Evolutionary conservation across 1,140 invertebrate genomes (phyloP).

Genomic region (Triops longicaudatus): DNA sequence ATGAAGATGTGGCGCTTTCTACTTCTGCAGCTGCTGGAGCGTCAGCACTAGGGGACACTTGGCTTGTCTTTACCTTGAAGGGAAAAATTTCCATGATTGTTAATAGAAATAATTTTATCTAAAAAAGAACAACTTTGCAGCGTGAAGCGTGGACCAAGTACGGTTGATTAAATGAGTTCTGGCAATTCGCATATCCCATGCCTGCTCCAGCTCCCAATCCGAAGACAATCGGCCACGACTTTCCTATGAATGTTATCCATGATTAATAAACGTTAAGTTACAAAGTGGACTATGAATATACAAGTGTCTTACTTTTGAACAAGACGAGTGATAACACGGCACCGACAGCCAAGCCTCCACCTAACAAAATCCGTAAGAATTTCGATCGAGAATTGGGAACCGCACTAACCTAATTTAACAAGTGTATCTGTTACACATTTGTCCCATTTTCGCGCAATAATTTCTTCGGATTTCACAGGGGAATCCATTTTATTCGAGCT

Average conservation of each 20-base stretch:
- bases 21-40: neutral
- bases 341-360: conserved; percentile 43
- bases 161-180: conserved; percentile 43
- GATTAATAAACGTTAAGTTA: conserved; percentile 13
- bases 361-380: conserved; percentile 34
- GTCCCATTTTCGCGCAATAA: conserved; percentile 44
- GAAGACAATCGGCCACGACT: conserved; percentile 36
- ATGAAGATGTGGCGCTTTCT: neutral
- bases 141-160: conserved; percentile 35
- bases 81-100: neutral
- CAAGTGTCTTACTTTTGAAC: conserved; percentile 41
- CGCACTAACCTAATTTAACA: conserved; percentile 41
- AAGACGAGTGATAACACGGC: conserved; percentile 43
- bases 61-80: neutral
- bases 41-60: neutral
- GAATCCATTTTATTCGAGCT: conserved; percentile 26
- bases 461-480: conserved; percentile 41
- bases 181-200: conserved; percentile 47
- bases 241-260: conserved; percentile 33
- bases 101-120: neutral
- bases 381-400: neutral
- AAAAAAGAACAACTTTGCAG: conserved; percentile 34
- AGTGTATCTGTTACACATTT: conserved; percentile 44
- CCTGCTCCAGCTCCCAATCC: conserved; percentile 38
- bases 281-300: neutral